Percentiles rank a stretch among this genome's conserved stretches.
These are phyloP conservation scores for Lethenteron camtschaticum DNA, from an alignment of 2,113 vertebrate species.

Conservation along the genomic window DNA sequence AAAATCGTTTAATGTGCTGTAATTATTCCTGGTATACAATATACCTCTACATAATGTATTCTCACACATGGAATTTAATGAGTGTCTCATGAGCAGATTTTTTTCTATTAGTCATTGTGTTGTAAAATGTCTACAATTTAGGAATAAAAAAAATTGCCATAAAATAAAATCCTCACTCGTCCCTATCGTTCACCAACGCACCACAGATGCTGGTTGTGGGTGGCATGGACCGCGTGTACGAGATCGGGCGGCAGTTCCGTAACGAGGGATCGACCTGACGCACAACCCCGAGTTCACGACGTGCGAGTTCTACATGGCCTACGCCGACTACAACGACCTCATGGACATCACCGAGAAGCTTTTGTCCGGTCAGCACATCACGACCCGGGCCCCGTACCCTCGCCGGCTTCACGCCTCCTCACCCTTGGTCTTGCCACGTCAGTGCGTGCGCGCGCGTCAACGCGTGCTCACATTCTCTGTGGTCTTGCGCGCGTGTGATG, in stretches of 20 bases:
- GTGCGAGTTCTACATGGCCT: constrained; percentile 98
- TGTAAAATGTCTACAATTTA: background rate
- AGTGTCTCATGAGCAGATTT: background rate
- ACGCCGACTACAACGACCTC: constrained; percentile 79
- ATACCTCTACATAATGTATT: too few relatives aligned
- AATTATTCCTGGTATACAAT: too few relatives aligned
- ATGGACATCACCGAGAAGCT: constrained; percentile 93
- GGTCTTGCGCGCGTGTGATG: constrained; percentile 7
- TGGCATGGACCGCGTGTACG: constrained; percentile 80
- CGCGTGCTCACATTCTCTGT: too few relatives aligned
- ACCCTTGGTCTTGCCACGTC: too few relatives aligned
- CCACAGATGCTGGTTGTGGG: constrained; percentile 84
- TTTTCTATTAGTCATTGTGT: background rate
- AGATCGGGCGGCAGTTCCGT: constrained; percentile 85
- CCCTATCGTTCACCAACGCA: background rate
- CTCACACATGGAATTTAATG: too few relatives aligned
- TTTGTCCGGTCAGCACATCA: constrained; percentile 39
- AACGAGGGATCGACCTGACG: constrained; percentile 92
- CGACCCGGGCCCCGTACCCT: too few relatives aligned
- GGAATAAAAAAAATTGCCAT: background rate
- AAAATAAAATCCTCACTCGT: background rate
- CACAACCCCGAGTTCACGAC: constrained; percentile 98
- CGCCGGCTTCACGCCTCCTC: too few relatives aligned
- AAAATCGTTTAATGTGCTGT: too few relatives aligned
- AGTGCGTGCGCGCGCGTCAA: too few relatives aligned